phyloP scores from a whole-genome alignment of 2,888 invertebrate species.

The Drosophila histrio region DNA sequence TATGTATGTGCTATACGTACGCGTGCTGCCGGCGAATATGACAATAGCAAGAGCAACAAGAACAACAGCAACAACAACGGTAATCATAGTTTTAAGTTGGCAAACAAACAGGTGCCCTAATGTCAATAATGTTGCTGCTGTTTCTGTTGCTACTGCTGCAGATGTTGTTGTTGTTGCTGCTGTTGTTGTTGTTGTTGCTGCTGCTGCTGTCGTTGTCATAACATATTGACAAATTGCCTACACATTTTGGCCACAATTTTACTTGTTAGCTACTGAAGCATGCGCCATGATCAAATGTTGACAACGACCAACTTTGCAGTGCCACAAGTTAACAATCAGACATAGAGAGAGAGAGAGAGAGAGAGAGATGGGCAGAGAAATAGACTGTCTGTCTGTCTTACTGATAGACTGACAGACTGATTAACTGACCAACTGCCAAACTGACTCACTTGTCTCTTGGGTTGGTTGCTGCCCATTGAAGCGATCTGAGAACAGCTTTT shows the following conservation, averaged over 20 bases:
- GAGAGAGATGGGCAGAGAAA: background rate
- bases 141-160: background rate
- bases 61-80: conserved; percentile 59
- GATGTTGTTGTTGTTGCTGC: conserved; percentile 19
- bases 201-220: conserved; percentile 56
- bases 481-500: conserved; percentile 14
- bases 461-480: conserved; percentile 29
- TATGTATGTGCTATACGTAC: conserved; percentile 46
- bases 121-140: conserved; percentile 69
- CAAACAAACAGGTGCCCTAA: conserved; percentile 77
- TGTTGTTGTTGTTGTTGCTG: conserved; percentile 30
- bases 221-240: conserved; percentile 75
- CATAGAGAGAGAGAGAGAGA: background rate
- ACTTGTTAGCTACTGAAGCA: conserved; percentile 68
- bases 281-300: conserved; percentile 65
- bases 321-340: conserved; percentile 5
- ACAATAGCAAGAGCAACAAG: conserved; percentile 44
- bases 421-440: conserved; percentile 12
- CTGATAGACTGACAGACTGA: conserved; percentile 12
- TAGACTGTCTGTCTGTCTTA: conserved; percentile 8
- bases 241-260: conserved; percentile 73
- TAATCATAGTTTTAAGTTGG: conserved; percentile 74
- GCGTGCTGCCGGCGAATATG: conserved; percentile 65
- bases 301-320: conserved; percentile 36
- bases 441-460: background rate